These are phyloP conservation scores for Botia almorhae DNA, from an alignment of 2,797 vertebrate species.

Conservation along the genomic window DNA sequence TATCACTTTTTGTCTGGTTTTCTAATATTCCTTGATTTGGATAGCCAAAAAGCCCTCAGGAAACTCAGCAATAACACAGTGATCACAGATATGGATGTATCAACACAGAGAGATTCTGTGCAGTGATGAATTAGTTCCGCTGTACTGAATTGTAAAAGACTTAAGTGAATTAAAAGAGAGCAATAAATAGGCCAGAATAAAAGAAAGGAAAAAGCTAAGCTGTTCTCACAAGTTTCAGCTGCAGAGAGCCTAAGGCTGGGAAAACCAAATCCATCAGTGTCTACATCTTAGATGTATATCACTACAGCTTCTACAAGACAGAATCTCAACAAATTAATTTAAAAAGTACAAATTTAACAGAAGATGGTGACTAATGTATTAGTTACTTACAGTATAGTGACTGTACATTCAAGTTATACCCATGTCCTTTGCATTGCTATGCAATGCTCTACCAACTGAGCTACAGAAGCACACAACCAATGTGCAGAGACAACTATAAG, in stretches of 20 bases:
- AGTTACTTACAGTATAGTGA: too few relatives aligned
- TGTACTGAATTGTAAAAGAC: conserved; percentile 20
- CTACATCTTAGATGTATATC: conserved; percentile 54
- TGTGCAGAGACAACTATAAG: background rate
- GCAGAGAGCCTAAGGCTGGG: conserved; percentile 47
- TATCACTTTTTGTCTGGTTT: background rate
- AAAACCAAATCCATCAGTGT: conserved; percentile 48
- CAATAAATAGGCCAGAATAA: conserved; percentile 14
- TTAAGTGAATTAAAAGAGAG: background rate
- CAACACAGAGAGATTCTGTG: background rate
- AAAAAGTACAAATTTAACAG: conserved; percentile 20
- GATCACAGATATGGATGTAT: conserved; percentile 20
- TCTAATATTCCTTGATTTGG: background rate
- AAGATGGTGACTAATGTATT: background rate
- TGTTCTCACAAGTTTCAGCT: conserved; percentile 48
- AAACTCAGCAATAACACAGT: background rate
- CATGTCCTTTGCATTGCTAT: too few relatives aligned
- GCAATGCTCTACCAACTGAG: too few relatives aligned
- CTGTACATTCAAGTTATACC: too few relatives aligned
- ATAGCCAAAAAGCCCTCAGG: conserved; percentile 5
- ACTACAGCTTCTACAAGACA: conserved; percentile 7
- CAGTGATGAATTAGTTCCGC: conserved; percentile 16
- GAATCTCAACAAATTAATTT: conserved; percentile 11
- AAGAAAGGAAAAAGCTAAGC: conserved; percentile 29
- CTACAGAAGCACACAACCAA: background rate